Evolutionary conservation across 2,113 vertebrate species (phyloP).

Genomic region (Galbula dea): DNA sequence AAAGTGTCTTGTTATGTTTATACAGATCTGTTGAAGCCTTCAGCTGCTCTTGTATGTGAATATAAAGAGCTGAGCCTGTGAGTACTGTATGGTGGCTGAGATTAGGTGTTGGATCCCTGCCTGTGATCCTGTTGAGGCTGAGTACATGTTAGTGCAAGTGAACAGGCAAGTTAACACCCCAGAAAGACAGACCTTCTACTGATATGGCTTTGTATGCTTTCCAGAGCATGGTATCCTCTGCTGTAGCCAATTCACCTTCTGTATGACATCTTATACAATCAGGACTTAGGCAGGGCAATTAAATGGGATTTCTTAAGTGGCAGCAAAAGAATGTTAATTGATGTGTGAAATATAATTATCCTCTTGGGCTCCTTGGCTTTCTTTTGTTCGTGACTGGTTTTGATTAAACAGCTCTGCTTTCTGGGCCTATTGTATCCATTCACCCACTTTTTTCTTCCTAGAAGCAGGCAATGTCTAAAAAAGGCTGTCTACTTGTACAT

Average conservation of each 20-base stretch:
- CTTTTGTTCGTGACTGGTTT: constrained; percentile 58
- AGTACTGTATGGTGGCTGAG: background rate
- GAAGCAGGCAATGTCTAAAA: constrained; percentile 5
- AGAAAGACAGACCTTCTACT: background rate
- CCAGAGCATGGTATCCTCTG: background rate
- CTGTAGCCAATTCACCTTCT: constrained; percentile 34
- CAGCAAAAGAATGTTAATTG: constrained; percentile 61
- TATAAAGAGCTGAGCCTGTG: background rate
- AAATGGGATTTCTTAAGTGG: constrained; percentile 57
- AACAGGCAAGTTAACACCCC: background rate
- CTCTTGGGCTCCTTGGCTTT: constrained; percentile 50
- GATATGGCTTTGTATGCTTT: background rate
- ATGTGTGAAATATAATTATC: constrained; percentile 67
- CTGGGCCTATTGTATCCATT: constrained; percentile 31
- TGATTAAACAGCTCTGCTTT: constrained; percentile 55
- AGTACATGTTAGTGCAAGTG: background rate
- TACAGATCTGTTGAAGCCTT: background rate
- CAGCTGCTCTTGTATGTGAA: background rate
- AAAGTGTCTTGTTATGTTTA: background rate
- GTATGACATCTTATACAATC: background rate
- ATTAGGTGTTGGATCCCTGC: background rate
- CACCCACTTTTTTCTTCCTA: constrained; percentile 31
- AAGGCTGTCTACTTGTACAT: constrained; percentile 29
- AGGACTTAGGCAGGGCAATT: constrained; percentile 41
- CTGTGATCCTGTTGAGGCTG: background rate